Conservation (phyloP, 2,797 vertebrate genomes). For the Halcyon chelicuti region DNA sequence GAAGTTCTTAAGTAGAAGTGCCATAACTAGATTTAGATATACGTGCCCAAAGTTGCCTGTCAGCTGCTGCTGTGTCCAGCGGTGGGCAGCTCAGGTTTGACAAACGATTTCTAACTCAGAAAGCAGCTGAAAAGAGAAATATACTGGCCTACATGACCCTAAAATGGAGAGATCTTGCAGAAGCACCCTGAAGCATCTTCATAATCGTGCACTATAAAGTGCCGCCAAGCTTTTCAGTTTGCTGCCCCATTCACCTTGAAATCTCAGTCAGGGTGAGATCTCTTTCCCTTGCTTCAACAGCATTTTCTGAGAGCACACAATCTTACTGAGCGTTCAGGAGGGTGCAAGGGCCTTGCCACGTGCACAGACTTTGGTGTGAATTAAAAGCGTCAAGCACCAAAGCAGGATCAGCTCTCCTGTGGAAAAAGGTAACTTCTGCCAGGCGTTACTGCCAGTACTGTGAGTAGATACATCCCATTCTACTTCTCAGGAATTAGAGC, state of each 20-base stretch:
- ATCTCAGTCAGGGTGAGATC: background rate
- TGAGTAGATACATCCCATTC: background rate
- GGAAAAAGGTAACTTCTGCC: background rate
- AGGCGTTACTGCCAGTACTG: background rate
- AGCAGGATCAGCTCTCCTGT: background rate
- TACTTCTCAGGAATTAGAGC: rapidly evolving
- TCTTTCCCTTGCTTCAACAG: background rate
- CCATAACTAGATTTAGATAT: background rate
- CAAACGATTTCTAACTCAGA: background rate
- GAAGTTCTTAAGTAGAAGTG: background rate
- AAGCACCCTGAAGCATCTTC: background rate
- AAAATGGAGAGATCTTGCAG: background rate
- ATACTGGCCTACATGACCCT: rapidly evolving
- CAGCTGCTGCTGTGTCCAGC: background rate
- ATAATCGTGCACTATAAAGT: rapidly evolving
- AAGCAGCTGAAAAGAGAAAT: background rate
- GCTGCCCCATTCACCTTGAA: background rate
- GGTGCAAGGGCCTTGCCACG: background rate
- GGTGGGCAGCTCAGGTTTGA: background rate
- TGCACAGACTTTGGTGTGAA: background rate
- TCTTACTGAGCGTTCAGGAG: background rate
- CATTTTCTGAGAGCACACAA: background rate
- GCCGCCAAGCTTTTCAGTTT: background rate
- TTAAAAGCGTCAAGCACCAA: background rate
- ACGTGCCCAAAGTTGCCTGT: background rate